phyloP scores from a whole-genome alignment of 2,888 invertebrate genomes.

The Andrena hattorfiana region DNA sequence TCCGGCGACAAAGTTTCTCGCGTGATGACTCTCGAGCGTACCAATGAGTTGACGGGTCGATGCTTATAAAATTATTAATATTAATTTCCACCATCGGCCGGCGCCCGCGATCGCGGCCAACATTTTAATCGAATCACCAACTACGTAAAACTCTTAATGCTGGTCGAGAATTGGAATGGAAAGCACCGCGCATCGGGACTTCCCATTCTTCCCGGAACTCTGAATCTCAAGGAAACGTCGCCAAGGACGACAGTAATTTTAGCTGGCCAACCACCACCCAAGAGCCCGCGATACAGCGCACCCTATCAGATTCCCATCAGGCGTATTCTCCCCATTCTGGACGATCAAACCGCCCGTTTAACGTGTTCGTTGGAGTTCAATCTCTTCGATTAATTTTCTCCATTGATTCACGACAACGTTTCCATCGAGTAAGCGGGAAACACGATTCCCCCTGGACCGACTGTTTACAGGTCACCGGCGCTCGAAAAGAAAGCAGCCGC shows the following conservation, averaged over 20 bases:
- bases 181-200: not conserved
- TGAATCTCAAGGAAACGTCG: not conserved
- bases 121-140: slow-evolving; percentile 56
- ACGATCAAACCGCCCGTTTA: not conserved
- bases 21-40: slow-evolving; percentile 62
- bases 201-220: not conserved
- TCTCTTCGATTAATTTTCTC: slow-evolving; percentile 13
- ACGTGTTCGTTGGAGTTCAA: not conserved
- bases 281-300: not conserved
- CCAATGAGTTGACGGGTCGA: slow-evolving; percentile 25
- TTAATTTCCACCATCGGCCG: slow-evolving; percentile 55
- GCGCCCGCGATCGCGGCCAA: slow-evolving; percentile 12
- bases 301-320: not conserved
- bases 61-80: slow-evolving; percentile 64
- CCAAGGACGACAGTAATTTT: not conserved
- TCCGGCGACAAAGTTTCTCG: slow-evolving; percentile 65
- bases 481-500: not conserved
- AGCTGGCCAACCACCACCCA: not conserved
- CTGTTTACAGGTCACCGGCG: slow-evolving; percentile 8
- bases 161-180: not conserved
- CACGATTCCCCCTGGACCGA: not conserved
- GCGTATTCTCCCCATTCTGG: not conserved
- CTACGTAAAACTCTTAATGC: slow-evolving; percentile 18
- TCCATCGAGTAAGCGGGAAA: slow-evolving; percentile 9
- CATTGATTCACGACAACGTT: not conserved